Base-by-base conservation (phyloP, 2,797 vertebrate species). In the Hafferia zeledoni region DNA sequence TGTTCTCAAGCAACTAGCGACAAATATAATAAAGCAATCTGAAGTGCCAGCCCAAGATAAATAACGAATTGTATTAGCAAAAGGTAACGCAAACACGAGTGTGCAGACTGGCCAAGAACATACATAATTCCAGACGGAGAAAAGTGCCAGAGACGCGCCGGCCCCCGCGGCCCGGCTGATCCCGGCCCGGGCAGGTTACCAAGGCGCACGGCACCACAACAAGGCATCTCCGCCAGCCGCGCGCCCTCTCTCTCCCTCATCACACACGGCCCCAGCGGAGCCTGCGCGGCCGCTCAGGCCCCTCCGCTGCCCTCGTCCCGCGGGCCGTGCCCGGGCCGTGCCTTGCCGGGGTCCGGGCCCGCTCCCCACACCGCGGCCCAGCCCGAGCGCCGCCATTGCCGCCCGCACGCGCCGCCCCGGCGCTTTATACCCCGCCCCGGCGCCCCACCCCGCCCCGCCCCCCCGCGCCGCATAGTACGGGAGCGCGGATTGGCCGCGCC, bases 381-480 rank as follows among this genome's bases (percentile, higher is more conserved):
- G 2, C 46, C 23, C 2, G 2, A 2, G 1, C n/a, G 17, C 78
- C 80, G 20, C 74, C 78, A 83, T 63, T 3, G 46, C 74, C 20
- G 13, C 41, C 41, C 3, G 0, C 16, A 0, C 25, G 30, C 28
- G 10, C 41, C 31, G 24, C 25, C 65, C 74, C 55, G 31, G 22
- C 59, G 30, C 9, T 69, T 90, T 95, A 92, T 95, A 46, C 11
- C 24, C 77, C 65, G 92, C 50, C 72, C 89, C 57, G 65, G 50
- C 35, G 68, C 93, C 87, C 89, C 94, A 75, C 97, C 96, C 96
- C 97, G 83, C 94, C 41, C 77, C 69, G 68, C 93, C 86, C 63
- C 97, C 96, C 96, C 97, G 82, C 89, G 20, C 89, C 84, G 87
- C 55, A 93, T 94, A 72, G 68, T 94, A 96, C 74, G 67, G 15